phyloP scores from a whole-genome alignment of 2,113 vertebrate genomes.

The Cavia aperea region DNA sequence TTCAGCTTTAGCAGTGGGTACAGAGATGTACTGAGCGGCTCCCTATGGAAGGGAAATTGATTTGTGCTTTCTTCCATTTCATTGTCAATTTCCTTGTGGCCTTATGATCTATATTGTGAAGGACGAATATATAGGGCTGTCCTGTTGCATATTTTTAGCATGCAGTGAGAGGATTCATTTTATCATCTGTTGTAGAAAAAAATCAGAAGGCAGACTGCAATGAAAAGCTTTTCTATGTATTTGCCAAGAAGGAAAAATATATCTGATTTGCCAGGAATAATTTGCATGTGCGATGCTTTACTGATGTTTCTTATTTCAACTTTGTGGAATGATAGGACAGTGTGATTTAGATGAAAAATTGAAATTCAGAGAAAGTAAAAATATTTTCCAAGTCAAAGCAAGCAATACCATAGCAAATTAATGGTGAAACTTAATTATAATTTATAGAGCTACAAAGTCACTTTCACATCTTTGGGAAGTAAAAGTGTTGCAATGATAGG shows the following conservation, averaged over 20 bases:
- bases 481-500: background rate
- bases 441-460: background rate
- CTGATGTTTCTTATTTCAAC: background rate
- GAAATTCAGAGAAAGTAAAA: slow-evolving; percentile 3
- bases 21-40: background rate
- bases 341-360: background rate
- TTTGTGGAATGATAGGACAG: background rate
- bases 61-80: background rate
- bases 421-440: background rate
- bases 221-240: background rate
- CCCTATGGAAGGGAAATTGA: background rate
- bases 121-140: background rate
- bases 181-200: background rate
- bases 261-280: background rate
- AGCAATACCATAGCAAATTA: background rate
- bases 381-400: background rate
- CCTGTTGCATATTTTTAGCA: background rate
- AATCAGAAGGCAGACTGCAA: background rate
- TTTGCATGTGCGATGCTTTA: background rate
- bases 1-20: background rate
- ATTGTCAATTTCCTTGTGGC: background rate
- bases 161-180: background rate
- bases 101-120: background rate
- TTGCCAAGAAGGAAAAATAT: background rate
- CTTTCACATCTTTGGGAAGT: background rate